Evolutionary conservation across 2,113 vertebrate species (phyloP).

Genomic region (Ameiurus melas): DNA sequence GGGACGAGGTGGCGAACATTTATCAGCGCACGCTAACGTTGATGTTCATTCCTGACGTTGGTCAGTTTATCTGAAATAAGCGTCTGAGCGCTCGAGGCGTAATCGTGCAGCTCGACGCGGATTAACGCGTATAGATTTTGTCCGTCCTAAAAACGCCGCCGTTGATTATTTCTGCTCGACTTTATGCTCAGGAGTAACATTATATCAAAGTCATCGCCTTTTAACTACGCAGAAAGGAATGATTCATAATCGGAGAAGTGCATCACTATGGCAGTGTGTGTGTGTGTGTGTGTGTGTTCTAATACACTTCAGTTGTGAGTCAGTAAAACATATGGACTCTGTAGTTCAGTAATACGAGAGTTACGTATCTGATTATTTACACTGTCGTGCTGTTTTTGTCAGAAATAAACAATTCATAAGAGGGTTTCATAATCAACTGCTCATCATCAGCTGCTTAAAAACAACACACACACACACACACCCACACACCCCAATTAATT

Average conservation of each 20-base stretch:
- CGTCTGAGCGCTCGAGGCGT: not conserved
- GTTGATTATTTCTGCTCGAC: not conserved
- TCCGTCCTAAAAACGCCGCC: not conserved
- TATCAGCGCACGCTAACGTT: no score
- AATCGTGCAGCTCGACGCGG: not conserved
- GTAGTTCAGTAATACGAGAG: not conserved
- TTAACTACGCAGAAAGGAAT: not conserved
- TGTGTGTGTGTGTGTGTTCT: not conserved
- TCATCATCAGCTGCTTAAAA: not conserved
- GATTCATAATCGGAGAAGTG: not conserved
- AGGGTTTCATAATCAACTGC: not conserved
- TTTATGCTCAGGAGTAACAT: not conserved
- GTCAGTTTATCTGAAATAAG: no score
- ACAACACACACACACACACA: not conserved
- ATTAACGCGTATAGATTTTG: not conserved
- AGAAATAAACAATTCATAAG: not conserved
- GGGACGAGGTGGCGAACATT: no score
- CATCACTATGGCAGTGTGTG: not conserved
- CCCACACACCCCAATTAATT: conserved; percentile 9
- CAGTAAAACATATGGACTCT: not conserved
- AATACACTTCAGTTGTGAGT: not conserved
- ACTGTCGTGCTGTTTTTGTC: not conserved
- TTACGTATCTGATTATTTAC: no score
- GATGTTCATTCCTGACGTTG: no score
- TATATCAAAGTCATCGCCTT: not conserved